Percentiles rank a stretch among this genome's conserved stretches.
Evolutionary conservation across 1,140 invertebrate genomes (phyloP).

Genomic region (Ceratina calcarata): DNA sequence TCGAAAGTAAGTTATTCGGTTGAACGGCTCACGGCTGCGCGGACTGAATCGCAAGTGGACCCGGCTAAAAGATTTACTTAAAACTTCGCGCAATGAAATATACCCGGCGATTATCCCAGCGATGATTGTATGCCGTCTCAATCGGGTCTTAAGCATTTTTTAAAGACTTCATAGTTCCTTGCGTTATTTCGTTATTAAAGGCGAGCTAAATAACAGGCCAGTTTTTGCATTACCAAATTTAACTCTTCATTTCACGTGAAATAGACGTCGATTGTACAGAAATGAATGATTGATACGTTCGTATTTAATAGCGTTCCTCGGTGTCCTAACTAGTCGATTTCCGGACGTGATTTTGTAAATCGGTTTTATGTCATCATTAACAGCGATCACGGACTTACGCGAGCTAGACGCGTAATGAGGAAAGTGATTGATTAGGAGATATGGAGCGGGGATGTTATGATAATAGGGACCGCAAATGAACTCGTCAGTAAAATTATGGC

Average conservation of each 20-base stretch:
- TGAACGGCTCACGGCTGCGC: slow-evolving; percentile 33
- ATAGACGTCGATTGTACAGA: not conserved
- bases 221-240: too few species aligned
- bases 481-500: slow-evolving; percentile 7
- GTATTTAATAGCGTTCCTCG: not conserved
- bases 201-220: too few species aligned
- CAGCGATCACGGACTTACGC: not conserved
- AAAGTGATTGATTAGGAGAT: not conserved
- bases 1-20: slow-evolving; percentile 61
- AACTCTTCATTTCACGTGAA: too few species aligned
- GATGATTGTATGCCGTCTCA: too few species aligned
- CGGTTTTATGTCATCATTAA: not conserved
- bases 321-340: not conserved
- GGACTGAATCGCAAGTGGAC: slow-evolving; percentile 55
- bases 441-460: not conserved
- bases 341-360: not conserved
- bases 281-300: not conserved
- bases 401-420: not conserved
- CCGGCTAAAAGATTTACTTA: slow-evolving; percentile 51
- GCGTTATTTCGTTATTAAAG: too few species aligned
- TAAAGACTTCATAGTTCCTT: too few species aligned
- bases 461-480: not conserved
- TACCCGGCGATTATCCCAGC: too few species aligned
- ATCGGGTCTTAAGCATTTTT: too few species aligned
- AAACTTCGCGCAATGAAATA: slow-evolving; percentile 44